A percentile compares a stretch with the other conserved stretches of the same genome.
Conservation (phyloP, 2,888 invertebrate species). For the Aphodius sticticus region DNA sequence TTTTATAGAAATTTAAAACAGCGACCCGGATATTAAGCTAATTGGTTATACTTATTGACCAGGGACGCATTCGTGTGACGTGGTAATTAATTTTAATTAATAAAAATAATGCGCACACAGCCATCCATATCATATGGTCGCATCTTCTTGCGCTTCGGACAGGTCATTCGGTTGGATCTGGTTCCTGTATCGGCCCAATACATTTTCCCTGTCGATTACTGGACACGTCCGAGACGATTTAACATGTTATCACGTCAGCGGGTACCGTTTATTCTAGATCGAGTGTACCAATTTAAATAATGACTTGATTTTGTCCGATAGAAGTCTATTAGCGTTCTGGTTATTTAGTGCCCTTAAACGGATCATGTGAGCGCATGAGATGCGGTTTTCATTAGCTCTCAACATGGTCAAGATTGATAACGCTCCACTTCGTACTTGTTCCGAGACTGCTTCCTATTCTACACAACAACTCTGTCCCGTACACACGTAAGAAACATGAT, state of each 20-base stretch:
- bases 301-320: slow-evolving; percentile 4
- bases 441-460: background rate
- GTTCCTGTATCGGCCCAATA: background rate
- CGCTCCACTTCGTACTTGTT: background rate
- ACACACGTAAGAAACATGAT: background rate
- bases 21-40: background rate
- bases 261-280: background rate
- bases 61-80: background rate
- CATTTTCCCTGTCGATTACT: background rate
- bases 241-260: slow-evolving; percentile 4
- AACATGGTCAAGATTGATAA: background rate
- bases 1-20: background rate
- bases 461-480: background rate
- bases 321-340: background rate
- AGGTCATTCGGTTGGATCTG: background rate
- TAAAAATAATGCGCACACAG: background rate
- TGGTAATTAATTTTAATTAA: background rate
- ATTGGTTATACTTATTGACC: background rate
- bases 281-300: background rate
- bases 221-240: background rate
- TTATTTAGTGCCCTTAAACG: background rate
- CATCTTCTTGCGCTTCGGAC: background rate
- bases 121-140: background rate
- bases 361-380: background rate
- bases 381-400: background rate